A percentile compares a stretch with the other conserved stretches of the same genome.
Evolutionary conservation across 2,888 invertebrate species (phyloP).

Genomic region (Cantharis nigra): DNA sequence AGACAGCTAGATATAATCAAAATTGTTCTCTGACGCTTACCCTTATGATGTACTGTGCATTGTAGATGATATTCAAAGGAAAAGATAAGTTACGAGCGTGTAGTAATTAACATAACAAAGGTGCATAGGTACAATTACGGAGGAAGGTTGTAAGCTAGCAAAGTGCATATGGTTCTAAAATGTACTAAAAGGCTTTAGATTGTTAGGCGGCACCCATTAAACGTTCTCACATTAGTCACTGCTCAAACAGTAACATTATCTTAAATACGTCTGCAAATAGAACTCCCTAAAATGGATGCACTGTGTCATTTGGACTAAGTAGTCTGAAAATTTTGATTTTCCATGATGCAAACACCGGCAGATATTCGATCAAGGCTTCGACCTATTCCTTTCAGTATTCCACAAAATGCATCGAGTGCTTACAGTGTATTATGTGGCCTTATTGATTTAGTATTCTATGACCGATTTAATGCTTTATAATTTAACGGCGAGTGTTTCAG

Average conservation of each 20-base stretch:
- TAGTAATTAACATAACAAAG: conserved; percentile 35
- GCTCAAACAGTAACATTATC: conserved; percentile 52
- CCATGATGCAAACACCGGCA: not conserved
- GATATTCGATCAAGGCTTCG: no score
- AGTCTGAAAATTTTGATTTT: not conserved
- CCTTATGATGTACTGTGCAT: not conserved
- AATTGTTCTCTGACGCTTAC: not conserved
- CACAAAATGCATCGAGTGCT: conserved; percentile 11
- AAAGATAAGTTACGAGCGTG: not conserved
- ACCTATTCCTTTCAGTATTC: not conserved
- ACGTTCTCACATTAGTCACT: conserved; percentile 51
- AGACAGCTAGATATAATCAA: not conserved
- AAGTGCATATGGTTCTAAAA: conserved; percentile 34
- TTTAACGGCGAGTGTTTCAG: conserved; percentile 38
- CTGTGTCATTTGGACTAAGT: not conserved
- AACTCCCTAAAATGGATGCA: conserved; percentile 31
- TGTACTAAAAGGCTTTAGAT: conserved; percentile 32
- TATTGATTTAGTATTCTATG: conserved; percentile 38
- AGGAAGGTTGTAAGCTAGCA: conserved; percentile 25
- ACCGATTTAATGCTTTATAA: conserved; percentile 43
- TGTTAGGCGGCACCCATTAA: conserved; percentile 28
- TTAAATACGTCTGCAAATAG: conserved; percentile 50
- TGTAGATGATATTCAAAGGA: not conserved
- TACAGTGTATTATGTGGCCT: conserved; percentile 5
- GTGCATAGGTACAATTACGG: conserved; percentile 17